Evolutionary conservation across 1,140 invertebrate genomes (phyloP), one percentile per base, ranked within the genome.

Genomic region (Bombyx mori): DNA sequence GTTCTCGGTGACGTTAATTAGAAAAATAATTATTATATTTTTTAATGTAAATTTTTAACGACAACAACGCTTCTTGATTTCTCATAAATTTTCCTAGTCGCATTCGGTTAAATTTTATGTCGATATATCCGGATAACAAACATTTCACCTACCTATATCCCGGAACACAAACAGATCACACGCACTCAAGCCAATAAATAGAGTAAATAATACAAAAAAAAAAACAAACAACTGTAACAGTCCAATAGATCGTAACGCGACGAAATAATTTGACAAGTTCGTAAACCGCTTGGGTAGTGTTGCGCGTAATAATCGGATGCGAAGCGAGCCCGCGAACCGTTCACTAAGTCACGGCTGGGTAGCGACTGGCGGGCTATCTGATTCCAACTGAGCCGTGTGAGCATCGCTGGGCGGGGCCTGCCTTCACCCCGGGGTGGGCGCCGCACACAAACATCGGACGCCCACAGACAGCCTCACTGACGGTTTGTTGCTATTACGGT

Each of bases 331-430:
- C 73, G 69, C 80, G 80, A 82, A 77, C 75, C 80, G 80, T 86
- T 86, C 75, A 71, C 79, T 77, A 77, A 75, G 67, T 75, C 78
- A 86, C 80, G 82, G 82, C 82, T 83, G 73, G 80, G 68, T 83
- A 71, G 70, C 81, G 79, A 86, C 83, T 86, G 83, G 77, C 83
- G 78, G 82, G 77, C 81, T 78, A 86, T 84, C 81, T 86, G 83
- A 86, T 86, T 86, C 76, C 81, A 82, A 86, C 62, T 86, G 74
- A 86, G 77, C 81, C 83, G 83, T 86, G 75, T 84, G 83, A 86
- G 79, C 83, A 86, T 77, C 75, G 61, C 61, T 70, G 71, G 79
- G 79, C 77, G 79, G 79, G 72, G 79, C 79, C 64, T 76, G 58
- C 57, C 49, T 60, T 69, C 65, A 67, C 73, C 74, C 71, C 65